Percentiles rank a stretch among this genome's conserved stretches.
Conservation (phyloP, 2,113 vertebrate species). For the Danio rerio region GRCz12tu NC_133177.1:24963001-24963500, state of each 20-base stretch:
- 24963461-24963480: not conserved
- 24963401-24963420: constrained; percentile 22
- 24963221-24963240: constrained; percentile 83
- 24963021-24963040: constrained; percentile 89
- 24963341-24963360: constrained; percentile 36
- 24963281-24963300: constrained; percentile 20
- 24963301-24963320: constrained; percentile 14
- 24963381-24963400: constrained; percentile 50
- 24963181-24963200: constrained; percentile 87
- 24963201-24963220: constrained; percentile 91
- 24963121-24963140: constrained; percentile 88
- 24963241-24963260: not conserved
- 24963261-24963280: not conserved
- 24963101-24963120: constrained; percentile 91
- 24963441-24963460: constrained; percentile 29
- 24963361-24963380: constrained; percentile 40
- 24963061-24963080: constrained; percentile 89
- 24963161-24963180: constrained; percentile 88
- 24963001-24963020: constrained; percentile 86
- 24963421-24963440: constrained; percentile 9
- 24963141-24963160: constrained; percentile 88
- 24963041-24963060: constrained; percentile 88
- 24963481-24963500: not conserved
- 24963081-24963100: constrained; percentile 85
- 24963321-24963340: constrained; percentile 45